A percentile compares a stretch with the other conserved stretches of the same genome.
phyloP scores from a whole-genome alignment of 2,888 invertebrate species.

The Stictocephala bisonia region DNA sequence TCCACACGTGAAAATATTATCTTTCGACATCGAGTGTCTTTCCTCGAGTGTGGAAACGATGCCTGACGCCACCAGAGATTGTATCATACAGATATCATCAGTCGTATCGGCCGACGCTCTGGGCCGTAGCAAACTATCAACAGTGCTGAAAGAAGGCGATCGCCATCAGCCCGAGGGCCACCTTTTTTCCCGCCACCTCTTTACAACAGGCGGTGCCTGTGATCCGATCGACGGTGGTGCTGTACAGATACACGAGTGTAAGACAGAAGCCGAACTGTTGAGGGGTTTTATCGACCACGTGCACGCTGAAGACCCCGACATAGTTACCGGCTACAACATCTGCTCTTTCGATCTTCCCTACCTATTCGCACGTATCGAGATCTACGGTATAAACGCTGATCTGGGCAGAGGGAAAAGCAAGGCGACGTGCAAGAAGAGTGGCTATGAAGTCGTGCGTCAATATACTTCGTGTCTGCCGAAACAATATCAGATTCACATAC shows the following conservation, averaged over 20 bases:
- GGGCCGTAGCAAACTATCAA: too few relatives aligned
- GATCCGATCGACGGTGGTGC: background rate
- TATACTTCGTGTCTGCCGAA: background rate
- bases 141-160: too few relatives aligned
- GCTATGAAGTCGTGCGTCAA: background rate
- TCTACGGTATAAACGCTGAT: background rate
- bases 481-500: background rate
- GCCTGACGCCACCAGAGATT: background rate
- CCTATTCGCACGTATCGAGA: background rate
- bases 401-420: background rate
- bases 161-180: too few relatives aligned
- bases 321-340: slow-evolving; percentile 89
- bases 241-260: background rate
- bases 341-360: slow-evolving; percentile 51
- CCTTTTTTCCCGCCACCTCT: too few relatives aligned
- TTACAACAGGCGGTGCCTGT: background rate
- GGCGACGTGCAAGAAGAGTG: background rate
- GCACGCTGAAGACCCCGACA: slow-evolving; percentile 86
- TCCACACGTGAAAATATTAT: background rate
- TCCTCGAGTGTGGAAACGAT: background rate
- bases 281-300: slow-evolving; percentile 75
- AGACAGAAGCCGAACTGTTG: slow-evolving; percentile 68
- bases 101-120: background rate
- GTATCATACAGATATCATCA: background rate
- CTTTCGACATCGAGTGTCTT: slow-evolving; percentile 15